phyloP scores from a whole-genome alignment of 2,797 vertebrate species.

The Liparis tanakae region DNA sequence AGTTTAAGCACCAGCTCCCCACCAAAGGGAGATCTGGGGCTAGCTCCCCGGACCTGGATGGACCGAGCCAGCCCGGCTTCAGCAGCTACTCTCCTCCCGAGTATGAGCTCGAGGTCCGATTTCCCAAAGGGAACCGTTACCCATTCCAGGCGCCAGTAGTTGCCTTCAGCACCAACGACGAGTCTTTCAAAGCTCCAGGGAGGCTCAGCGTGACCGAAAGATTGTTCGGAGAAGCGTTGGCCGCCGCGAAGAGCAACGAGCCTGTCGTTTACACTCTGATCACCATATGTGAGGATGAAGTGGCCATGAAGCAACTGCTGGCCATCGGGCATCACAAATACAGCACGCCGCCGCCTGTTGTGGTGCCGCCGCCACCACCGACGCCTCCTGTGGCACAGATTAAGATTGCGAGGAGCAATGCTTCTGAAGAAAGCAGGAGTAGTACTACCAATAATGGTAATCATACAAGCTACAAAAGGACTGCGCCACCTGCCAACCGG shows the following conservation, averaged over 20 bases:
- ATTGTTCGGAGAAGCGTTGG: constrained; percentile 89
- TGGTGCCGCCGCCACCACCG: constrained; percentile 37
- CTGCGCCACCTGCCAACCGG: constrained; percentile 34
- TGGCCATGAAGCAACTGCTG: constrained; percentile 84
- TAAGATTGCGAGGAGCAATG: constrained; percentile 68
- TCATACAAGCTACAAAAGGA: constrained; percentile 47
- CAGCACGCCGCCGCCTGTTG: constrained; percentile 83
- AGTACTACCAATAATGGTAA: constrained; percentile 38
- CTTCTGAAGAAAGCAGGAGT: constrained; percentile 57
- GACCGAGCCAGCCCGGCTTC: constrained; percentile 84
- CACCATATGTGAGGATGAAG: constrained; percentile 90
- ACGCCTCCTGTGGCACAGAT: constrained; percentile 51
- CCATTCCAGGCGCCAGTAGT: constrained; percentile 93
- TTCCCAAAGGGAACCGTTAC: constrained; percentile 91
- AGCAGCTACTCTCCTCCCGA: constrained; percentile 79
- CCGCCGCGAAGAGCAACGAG: constrained; percentile 85
- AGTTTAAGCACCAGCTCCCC: constrained; percentile 88
- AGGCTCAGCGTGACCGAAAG: constrained; percentile 90
- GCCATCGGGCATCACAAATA: constrained; percentile 89
- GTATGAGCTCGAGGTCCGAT: constrained; percentile 94
- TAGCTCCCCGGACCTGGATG: constrained; percentile 41
- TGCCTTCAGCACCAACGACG: constrained; percentile 92
- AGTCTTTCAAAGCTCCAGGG: constrained; percentile 86
- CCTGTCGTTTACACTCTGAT: constrained; percentile 92
- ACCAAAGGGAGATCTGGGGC: constrained; percentile 57